phyloP scores from a whole-genome alignment of 2,797 vertebrate species.

The Halcyon badia region DNA sequence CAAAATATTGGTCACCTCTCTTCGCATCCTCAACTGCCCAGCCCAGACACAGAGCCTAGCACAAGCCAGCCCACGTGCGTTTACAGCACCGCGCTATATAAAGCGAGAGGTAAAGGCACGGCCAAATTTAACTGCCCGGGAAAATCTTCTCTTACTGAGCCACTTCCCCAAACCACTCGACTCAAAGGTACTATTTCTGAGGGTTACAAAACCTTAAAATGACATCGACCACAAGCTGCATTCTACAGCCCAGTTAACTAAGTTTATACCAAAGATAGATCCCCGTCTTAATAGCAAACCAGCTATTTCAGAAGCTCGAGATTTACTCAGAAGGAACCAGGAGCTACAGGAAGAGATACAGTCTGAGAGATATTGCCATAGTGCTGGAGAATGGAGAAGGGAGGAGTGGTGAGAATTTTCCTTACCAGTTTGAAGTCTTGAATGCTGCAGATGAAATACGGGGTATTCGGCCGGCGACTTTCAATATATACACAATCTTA shows the following conservation, averaged over 20 bases:
- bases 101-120: background rate
- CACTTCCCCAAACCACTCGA: background rate
- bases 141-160: background rate
- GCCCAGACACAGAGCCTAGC: background rate
- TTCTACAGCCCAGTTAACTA: background rate
- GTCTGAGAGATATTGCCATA: background rate
- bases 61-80: background rate
- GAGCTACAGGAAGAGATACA: background rate
- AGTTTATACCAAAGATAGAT: background rate
- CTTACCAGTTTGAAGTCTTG: constrained; percentile 99
- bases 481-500: constrained; percentile 99
- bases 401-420: constrained; percentile 54
- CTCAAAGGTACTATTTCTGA: background rate
- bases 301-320: background rate
- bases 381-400: background rate
- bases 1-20: background rate
- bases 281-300: accelerated
- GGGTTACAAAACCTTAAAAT: background rate
- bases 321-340: background rate
- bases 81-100: background rate
- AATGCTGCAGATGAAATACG: constrained; percentile 99
- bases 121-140: background rate
- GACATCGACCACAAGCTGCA: accelerated
- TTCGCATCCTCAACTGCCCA: background rate
- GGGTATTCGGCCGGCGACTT: constrained; percentile 96